Conservation (phyloP, 2,797 vertebrate genomes). For the Epinephelus malabaricus region DNA sequence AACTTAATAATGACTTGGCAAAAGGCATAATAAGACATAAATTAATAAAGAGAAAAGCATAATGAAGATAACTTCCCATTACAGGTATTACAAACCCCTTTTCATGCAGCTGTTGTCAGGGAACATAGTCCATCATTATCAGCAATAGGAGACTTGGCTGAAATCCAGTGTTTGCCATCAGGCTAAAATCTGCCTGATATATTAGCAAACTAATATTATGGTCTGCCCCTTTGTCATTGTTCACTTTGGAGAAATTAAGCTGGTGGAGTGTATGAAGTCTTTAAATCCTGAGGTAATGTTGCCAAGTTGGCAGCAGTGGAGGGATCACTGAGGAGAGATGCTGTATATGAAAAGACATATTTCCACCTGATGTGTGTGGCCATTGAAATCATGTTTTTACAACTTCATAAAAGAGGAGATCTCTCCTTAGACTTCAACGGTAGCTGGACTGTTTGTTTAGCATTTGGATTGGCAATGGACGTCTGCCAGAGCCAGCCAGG, state of each 20-base stretch:
- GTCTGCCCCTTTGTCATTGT: slow-evolving; percentile 22
- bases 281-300: slow-evolving; percentile 26
- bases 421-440: neutral
- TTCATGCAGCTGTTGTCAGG: slow-evolving; percentile 23
- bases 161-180: slow-evolving; percentile 26
- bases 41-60: neutral
- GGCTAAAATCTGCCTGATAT: slow-evolving; percentile 47
- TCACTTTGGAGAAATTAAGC: slow-evolving; percentile 35
- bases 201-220: slow-evolving; percentile 37
- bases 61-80: slow-evolving; percentile 21
- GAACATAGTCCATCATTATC: slow-evolving; percentile 19
- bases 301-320: slow-evolving; percentile 22
- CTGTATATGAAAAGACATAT: neutral
- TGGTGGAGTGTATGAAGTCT: slow-evolving; percentile 31
- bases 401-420: neutral
- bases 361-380: slow-evolving; percentile 22
- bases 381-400: slow-evolving; percentile 3
- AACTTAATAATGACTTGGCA: slow-evolving; percentile 13
- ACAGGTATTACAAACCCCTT: slow-evolving; percentile 14
- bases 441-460: slow-evolving; percentile 2
- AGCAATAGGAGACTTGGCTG: slow-evolving; percentile 23
- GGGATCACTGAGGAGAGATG: neutral
- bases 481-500: slow-evolving; percentile 2
- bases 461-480: neutral
- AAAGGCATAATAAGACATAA: slow-evolving; percentile 8